Conservation (phyloP, 2,113 vertebrate genomes). For the Acrocephalus kingi region DNA sequence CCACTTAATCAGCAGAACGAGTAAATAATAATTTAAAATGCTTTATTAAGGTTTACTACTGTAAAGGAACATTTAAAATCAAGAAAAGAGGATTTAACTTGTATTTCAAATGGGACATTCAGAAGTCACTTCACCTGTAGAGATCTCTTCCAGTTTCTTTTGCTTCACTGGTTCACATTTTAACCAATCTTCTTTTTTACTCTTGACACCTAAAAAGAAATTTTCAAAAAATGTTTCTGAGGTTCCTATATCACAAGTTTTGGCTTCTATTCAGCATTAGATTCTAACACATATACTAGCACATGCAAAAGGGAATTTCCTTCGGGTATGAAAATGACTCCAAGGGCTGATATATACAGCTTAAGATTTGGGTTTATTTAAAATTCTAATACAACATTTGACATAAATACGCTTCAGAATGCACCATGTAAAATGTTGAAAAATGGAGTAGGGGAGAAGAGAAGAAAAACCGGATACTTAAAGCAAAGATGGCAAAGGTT, state of each 20-base stretch:
- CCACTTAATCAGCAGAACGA: neutral
- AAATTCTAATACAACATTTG: neutral
- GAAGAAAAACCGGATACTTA: neutral
- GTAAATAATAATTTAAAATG: neutral
- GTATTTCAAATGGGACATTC: neutral
- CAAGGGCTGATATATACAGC: neutral
- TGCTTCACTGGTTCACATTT: constrained; percentile 64
- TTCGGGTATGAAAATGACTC: neutral
- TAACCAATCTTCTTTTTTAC: constrained; percentile 82
- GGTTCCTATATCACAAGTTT: neutral
- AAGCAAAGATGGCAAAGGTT: neutral
- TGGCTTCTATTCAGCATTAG: neutral
- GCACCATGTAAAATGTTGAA: neutral
- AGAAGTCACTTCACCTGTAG: constrained; percentile 67
- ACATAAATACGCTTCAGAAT: neutral
- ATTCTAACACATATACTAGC: neutral
- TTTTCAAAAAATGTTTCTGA: constrained; percentile 27
- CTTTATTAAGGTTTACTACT: neutral
- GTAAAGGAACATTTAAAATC: neutral
- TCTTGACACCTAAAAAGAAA: constrained; percentile 76
- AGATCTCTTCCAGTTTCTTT: constrained; percentile 41
- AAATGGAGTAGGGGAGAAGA: neutral
- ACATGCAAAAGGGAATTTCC: neutral
- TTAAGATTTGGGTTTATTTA: neutral
- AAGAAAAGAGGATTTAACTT: neutral